Conservation (phyloP, 1,140 invertebrate genomes). For the Drosophila virilis region DNA sequence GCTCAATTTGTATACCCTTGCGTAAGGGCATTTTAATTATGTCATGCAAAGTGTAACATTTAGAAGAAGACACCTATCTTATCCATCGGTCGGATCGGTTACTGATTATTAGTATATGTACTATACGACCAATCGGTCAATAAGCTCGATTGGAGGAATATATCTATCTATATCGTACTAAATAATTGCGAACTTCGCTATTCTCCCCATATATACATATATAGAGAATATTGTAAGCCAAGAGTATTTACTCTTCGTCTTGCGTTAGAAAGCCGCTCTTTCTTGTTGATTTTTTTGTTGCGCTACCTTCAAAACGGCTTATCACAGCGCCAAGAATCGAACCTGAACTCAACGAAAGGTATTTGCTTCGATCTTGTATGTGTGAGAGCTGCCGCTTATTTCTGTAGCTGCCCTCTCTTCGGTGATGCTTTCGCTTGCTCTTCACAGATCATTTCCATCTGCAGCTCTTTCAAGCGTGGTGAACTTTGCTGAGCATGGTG, state of each 20-base stretch:
- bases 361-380: not conserved
- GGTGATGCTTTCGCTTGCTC: slow-evolving; percentile 39
- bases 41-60: not conserved
- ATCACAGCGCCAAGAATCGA: slow-evolving; percentile 34
- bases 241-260: too few species aligned
- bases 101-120: too few species aligned
- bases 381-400: too few species aligned
- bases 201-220: too few species aligned
- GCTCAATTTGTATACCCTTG: not conserved
- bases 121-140: too few species aligned
- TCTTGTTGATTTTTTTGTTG: slow-evolving; percentile 1
- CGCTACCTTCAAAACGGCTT: slow-evolving; percentile 22
- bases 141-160: too few species aligned
- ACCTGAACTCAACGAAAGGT: slow-evolving; percentile 15
- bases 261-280: too few species aligned
- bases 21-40: not conserved
- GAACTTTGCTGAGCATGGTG: slow-evolving; percentile 8
- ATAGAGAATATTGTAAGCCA: too few species aligned
- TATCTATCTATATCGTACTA: too few species aligned
- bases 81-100: too few species aligned
- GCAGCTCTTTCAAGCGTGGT: slow-evolving; percentile 41
- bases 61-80: too few species aligned
- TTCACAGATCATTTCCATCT: slow-evolving; percentile 19
- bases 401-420: not conserved
- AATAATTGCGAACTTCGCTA: too few species aligned